Evolutionary conservation across 2,797 vertebrate species (phyloP).

Genomic region (Picus viridis): DNA sequence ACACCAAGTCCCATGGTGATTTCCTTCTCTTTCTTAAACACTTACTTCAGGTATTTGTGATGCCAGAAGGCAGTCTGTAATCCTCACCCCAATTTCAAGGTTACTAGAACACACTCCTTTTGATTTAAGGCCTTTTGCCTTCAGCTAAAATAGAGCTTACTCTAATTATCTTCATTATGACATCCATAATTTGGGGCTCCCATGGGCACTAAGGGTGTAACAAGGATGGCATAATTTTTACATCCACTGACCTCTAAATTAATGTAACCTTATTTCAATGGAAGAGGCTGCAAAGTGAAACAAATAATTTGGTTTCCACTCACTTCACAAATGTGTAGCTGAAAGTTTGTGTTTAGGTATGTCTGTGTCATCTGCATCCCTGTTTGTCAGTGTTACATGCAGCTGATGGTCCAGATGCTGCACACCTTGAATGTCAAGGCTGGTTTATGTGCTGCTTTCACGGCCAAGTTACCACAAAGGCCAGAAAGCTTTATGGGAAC

Average conservation of each 20-base stretch:
- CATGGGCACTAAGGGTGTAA: slow-evolving; percentile 17
- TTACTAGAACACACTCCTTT: slow-evolving; percentile 47
- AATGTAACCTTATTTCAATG: not conserved
- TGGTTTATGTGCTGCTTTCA: slow-evolving; percentile 7
- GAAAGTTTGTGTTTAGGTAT: not conserved
- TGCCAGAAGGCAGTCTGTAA: not conserved
- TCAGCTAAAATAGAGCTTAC: slow-evolving; percentile 39
- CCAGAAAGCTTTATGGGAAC: not conserved
- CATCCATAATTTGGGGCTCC: slow-evolving; percentile 13
- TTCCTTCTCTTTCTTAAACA: not conserved
- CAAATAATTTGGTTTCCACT: not conserved
- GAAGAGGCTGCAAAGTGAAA: not conserved
- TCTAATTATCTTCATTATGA: slow-evolving; percentile 68
- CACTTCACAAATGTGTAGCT: not conserved
- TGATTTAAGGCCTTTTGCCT: slow-evolving; percentile 67
- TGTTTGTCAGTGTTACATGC: not conserved
- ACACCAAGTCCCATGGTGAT: not conserved
- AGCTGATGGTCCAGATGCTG: not conserved
- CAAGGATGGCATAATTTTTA: slow-evolving; percentile 19
- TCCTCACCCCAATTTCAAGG: slow-evolving; percentile 67
- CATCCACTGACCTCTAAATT: slow-evolving; percentile 39
- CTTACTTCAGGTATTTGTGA: not conserved
- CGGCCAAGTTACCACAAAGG: not conserved
- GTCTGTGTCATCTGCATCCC: not conserved
- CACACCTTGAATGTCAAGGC: not conserved